phyloP scores from a whole-genome alignment of 2,797 vertebrate genomes.

The Falco naumanni region DNA sequence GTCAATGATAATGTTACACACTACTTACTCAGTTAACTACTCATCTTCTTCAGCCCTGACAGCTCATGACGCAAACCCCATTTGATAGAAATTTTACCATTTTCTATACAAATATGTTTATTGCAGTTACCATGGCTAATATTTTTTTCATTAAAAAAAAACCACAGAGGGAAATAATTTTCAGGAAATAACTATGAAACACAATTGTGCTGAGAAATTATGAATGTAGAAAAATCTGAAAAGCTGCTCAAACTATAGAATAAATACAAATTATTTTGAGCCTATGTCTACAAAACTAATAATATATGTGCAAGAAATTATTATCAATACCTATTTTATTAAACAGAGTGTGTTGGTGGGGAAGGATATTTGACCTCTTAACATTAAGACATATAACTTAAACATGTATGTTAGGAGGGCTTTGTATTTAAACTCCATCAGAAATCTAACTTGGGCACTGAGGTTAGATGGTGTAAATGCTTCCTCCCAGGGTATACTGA shows the following conservation, averaged over 20 bases:
- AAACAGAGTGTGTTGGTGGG: not conserved
- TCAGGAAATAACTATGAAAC: not conserved
- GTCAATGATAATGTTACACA: constrained; percentile 79
- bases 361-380: not conserved
- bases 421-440: not conserved
- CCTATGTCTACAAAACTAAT: not conserved
- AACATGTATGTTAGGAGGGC: not conserved
- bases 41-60: constrained; percentile 62
- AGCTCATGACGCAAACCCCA: not conserved
- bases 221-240: not conserved
- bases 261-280: not conserved
- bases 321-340: not conserved
- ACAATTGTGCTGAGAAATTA: not conserved
- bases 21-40: constrained; percentile 81
- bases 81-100: not conserved
- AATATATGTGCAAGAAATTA: not conserved
- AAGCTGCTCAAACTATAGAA: not conserved
- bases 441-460: not conserved
- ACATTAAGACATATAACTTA: not conserved
- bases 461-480: not conserved
- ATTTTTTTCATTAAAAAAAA: not conserved
- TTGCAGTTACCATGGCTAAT: not conserved
- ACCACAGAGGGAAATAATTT: not conserved
- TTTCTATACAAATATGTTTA: constrained; percentile 1
- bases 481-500: not conserved